Conservation (phyloP, 2,888 invertebrate species). For the Aproaerema taeniolella region DNA sequence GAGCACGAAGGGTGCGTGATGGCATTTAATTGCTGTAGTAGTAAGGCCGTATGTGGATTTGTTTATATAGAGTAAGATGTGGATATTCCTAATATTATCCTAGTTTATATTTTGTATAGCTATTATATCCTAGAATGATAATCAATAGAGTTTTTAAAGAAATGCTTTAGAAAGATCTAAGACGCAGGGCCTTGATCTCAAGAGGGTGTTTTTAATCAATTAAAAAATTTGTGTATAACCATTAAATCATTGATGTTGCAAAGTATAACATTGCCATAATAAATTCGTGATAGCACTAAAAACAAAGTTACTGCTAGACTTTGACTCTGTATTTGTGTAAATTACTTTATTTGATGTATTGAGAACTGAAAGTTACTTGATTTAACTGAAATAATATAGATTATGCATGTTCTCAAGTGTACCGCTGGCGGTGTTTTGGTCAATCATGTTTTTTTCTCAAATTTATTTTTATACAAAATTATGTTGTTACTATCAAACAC, state of each 20-base stretch:
- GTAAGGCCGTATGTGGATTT: constrained; percentile 66
- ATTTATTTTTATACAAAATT: constrained; percentile 28
- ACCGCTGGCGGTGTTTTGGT: constrained; percentile 57
- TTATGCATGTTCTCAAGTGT: constrained; percentile 25
- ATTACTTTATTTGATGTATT: constrained; percentile 14
- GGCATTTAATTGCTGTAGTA: constrained; percentile 66
- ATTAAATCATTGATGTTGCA: constrained; percentile 40
- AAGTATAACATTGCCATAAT: constrained; percentile 38
- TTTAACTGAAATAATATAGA: constrained; percentile 15
- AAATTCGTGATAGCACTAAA: constrained; percentile 33
- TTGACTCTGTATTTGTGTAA: constrained; percentile 18
- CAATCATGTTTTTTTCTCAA: constrained; percentile 34
- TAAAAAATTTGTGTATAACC: constrained; percentile 36
- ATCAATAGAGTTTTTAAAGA: constrained; percentile 49
- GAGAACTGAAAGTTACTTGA: constrained; percentile 2
- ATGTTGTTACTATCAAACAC: constrained; percentile 24
- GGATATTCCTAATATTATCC: constrained; percentile 69
- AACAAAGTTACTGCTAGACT: constrained; percentile 13
- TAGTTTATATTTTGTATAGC: constrained; percentile 66
- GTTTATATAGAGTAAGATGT: constrained; percentile 75
- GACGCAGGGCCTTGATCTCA: constrained; percentile 64
- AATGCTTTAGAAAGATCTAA: constrained; percentile 49
- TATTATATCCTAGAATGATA: constrained; percentile 53
- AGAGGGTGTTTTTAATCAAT: constrained; percentile 50
- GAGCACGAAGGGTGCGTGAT: constrained; percentile 56